Base-by-base conservation (phyloP, 1,140 invertebrate genomes). In the Polypedilum pembai region DNA sequence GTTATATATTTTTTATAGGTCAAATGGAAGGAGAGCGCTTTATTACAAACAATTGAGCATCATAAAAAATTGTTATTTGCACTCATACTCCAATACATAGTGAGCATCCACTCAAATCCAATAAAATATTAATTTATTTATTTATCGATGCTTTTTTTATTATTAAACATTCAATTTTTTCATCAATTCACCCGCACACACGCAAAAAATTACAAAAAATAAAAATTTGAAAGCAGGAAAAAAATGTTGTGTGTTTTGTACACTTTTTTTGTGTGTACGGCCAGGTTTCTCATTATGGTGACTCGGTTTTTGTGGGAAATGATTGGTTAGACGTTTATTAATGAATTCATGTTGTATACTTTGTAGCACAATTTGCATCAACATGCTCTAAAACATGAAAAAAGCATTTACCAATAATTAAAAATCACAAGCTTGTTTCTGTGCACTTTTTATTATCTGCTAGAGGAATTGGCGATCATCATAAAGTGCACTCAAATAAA, bases 351-450 rank as follows among this genome's bases (percentile, higher is more conserved):
- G 24, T 33, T 56, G 45, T 56, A 56, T 56, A 56, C 45, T 56
- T 56, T 56, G 45, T 56, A 56, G 45, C 45, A 56, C 45, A 56
- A 56, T 56, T 56, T 56, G 45, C 45, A 56, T 56, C n/a, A 20
- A 69, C 65, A 69, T 69, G 17, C 17, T 20, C 65, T 69, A 69
- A 69, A 69, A 69, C 65, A 69, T 69, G 65, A 69, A 56, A 56
- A 56, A 69, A 69, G 65, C 65, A 20, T 69, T 21, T 20, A 69
- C 65, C 65, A 69, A 69, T 69, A 21, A 69, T 69, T 69, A 69
- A 69, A 69, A 69, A 69, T 69, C 65, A 69, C 65, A 69, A 69
- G 65, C 45, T n/a, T 56, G 45, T 56, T 56, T 69, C 18, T 69
- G n/a, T 33, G 24, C 24, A 33, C 24, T 33, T 33, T 33, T 33